Evolutionary conservation across 53 echinoderm and acorn worm genomes (phyloP).

Genomic region (Paracentrotus lividus): DNA sequence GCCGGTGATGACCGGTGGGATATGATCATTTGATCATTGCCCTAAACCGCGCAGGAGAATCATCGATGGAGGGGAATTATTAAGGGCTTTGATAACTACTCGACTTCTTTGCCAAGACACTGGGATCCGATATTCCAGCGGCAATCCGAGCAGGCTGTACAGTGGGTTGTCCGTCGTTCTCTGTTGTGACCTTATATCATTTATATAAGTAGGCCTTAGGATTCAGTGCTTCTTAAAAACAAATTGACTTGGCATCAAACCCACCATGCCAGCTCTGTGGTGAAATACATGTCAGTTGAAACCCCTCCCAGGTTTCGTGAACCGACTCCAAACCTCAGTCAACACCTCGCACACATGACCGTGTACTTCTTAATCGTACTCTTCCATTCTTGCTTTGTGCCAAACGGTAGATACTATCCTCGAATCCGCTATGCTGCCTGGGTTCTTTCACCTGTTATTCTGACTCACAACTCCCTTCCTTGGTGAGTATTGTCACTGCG

Average conservation of each 20-base stretch:
- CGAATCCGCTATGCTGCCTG: background rate
- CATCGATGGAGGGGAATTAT: too few species aligned
- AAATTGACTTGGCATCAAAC: conserved; percentile 1
- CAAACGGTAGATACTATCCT: background rate
- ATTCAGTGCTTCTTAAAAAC: background rate
- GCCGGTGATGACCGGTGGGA: too few species aligned
- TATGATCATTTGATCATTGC: too few species aligned
- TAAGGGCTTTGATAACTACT: too few species aligned
- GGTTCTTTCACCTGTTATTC: background rate
- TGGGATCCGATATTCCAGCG: too few species aligned
- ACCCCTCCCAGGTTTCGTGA: background rate
- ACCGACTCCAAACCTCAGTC: background rate
- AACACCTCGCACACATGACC: background rate
- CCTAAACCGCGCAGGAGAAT: too few species aligned
- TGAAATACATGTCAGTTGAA: background rate
- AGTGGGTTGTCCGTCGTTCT: too few species aligned
- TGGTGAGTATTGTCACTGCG: background rate
- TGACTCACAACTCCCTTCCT: background rate
- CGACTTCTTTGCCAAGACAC: too few species aligned
- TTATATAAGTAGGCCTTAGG: too few species aligned
- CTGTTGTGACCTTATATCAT: too few species aligned
- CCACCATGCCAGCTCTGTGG: background rate
- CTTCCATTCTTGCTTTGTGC: background rate
- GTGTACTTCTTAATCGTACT: background rate
- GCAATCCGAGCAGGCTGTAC: too few species aligned